Base-by-base conservation (phyloP, 2,797 vertebrate genomes). In the Florisuga fusca region DNA sequence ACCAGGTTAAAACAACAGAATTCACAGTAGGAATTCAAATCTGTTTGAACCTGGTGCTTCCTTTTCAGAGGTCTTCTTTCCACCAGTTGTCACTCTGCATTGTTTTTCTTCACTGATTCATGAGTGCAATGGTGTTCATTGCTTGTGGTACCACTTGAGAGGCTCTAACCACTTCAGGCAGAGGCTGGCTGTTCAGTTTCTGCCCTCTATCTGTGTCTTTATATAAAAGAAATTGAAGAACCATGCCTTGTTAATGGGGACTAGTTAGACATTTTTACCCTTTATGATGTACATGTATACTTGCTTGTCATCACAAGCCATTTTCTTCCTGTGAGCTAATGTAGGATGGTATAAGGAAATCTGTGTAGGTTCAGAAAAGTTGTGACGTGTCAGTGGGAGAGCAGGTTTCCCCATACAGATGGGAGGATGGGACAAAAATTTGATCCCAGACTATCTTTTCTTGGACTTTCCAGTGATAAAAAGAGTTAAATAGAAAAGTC, bases 51-150 rank as follows among this genome's bases (percentile, higher is more conserved):
- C 9, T 64, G 29, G 3, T 68, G 5, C 45, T 55, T 21, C 10
- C 6, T 67, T 62, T 43, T 46, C 43, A 6, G 20, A 58, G 15
- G 22, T 61, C 12, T 11, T 29, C 22, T 79, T 53, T 66, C 16
- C 34, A 55, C 15, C 13, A 63, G 12, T 41, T 77, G 17, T 20
- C 16, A 22, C 9, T 61, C 33, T 85, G 50, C 25, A 0, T 20
- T 21, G 8, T 6, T 90, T 86, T 54, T 77, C 31, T 73, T 79
- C 54, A 5, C 31, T 15, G 2, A 61, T 82, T 45, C 12, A 3
- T 12, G 43, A 58, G 1, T 14, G 16, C 20, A 31, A 25, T 72
- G 15, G 4, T 26, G 12, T 27, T 9, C 0, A 4, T 22, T 3
- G 0, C 7, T 82, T 38, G n/a, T 66, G 58, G 17, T 54, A 51